Percentiles rank a stretch among this genome's conserved stretches.
These are phyloP conservation scores for Promerops cafer DNA, from an alignment of 2,113 vertebrate species.

Conservation along the genomic window DNA sequence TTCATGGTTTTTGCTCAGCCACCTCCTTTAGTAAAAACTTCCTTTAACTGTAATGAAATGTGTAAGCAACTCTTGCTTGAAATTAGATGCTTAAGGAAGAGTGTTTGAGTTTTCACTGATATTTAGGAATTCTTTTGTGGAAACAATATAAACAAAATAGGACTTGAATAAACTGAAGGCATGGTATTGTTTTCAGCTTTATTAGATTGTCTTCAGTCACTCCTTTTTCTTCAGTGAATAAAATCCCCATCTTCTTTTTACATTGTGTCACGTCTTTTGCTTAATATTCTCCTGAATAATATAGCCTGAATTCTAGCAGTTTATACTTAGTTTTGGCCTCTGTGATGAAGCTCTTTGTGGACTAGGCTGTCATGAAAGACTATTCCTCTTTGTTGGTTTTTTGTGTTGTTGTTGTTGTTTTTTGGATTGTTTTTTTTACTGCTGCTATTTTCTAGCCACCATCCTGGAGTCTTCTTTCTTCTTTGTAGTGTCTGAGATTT, in stretches of 20 bases:
- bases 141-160: not conserved
- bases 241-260: not conserved
- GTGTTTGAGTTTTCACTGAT: not conserved
- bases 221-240: not conserved
- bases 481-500: not conserved
- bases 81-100: not conserved
- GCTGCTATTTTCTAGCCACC: not conserved
- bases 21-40: not conserved
- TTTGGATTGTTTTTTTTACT: not conserved
- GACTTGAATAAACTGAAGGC: not conserved
- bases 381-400: not conserved
- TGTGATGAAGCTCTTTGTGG: not conserved
- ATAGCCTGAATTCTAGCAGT: not conserved
- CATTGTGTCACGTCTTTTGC: not conserved
- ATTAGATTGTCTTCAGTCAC: not conserved
- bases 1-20: not conserved
- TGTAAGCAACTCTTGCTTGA: not conserved
- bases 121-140: not conserved
- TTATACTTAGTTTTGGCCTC: not conserved
- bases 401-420: too few relatives aligned
- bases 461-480: not conserved
- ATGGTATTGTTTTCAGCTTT: not conserved
- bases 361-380: not conserved
- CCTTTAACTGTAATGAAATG: not conserved
- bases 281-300: not conserved